A percentile compares a stretch with the other conserved stretches of the same genome.
Conservation (phyloP, 2,797 vertebrate genomes). For the Falco naumanni region DNA sequence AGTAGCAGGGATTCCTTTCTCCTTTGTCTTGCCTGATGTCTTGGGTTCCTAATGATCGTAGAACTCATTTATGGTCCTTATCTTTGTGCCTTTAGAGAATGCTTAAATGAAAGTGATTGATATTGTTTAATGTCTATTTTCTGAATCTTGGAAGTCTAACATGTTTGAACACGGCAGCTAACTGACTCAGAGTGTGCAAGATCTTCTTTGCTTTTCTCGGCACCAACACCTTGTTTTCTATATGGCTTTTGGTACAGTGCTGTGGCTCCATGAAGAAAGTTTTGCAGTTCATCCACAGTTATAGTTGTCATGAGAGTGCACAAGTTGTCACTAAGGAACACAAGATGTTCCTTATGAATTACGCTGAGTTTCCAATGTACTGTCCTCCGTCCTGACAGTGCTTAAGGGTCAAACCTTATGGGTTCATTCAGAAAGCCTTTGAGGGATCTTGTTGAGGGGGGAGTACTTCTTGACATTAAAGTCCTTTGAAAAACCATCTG, state of each 20-base stretch:
- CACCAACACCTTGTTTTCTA: neutral
- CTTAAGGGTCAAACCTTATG: neutral
- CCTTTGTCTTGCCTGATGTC: neutral
- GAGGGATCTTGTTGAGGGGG: neutral
- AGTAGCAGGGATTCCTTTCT: neutral
- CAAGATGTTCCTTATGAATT: neutral
- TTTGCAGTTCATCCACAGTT: neutral
- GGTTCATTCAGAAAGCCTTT: neutral
- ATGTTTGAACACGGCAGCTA: neutral
- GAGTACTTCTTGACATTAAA: neutral
- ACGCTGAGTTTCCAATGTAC: neutral
- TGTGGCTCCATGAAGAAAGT: neutral
- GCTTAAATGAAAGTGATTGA: neutral
- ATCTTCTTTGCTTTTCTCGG: neutral
- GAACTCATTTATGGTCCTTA: neutral
- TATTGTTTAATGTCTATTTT: neutral
- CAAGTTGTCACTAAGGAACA: neutral
- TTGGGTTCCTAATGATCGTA: neutral
- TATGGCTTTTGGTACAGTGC: neutral
- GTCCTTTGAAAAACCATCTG: neutral
- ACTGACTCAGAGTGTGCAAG: neutral
- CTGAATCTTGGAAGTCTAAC: neutral
- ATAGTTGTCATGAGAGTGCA: rapidly evolving
- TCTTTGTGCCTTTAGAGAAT: neutral
- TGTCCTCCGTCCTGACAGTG: neutral